Conservation (phyloP, 1,140 invertebrate species). For the Metaphire vulgaris region DNA sequence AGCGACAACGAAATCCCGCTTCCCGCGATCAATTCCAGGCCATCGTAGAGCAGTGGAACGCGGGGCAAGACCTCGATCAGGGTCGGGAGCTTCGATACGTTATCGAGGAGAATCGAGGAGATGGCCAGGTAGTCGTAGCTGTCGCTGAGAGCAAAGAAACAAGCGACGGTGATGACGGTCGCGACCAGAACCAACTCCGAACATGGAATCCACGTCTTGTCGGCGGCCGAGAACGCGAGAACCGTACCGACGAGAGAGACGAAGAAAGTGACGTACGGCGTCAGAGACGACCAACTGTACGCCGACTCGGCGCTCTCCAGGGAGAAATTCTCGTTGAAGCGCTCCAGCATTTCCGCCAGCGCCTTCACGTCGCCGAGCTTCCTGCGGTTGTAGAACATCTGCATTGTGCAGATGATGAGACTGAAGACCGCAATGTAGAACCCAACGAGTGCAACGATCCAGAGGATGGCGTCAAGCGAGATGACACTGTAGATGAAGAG, state of each 20-base stretch:
- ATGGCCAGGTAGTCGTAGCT: slow-evolving; percentile 26
- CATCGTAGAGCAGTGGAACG: slow-evolving; percentile 20
- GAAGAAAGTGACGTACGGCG: slow-evolving; percentile 25
- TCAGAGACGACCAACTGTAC: slow-evolving; percentile 24
- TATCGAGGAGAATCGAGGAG: slow-evolving; percentile 13
- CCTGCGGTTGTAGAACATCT: slow-evolving; percentile 54
- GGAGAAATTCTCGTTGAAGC: slow-evolving; percentile 21
- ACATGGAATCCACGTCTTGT: slow-evolving; percentile 26
- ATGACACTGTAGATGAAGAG: slow-evolving; percentile 61
- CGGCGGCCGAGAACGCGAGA: slow-evolving; percentile 23
- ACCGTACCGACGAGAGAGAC: slow-evolving; percentile 11
- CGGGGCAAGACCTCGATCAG: slow-evolving; percentile 16
- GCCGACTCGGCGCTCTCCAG: slow-evolving; percentile 25
- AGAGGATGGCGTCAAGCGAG: slow-evolving; percentile 59
- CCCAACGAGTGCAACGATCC: slow-evolving; percentile 60
- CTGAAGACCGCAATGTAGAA: slow-evolving; percentile 64
- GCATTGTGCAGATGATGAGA: slow-evolving; percentile 68
- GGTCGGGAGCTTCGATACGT: slow-evolving; percentile 12
- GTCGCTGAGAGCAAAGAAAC: slow-evolving; percentile 26
- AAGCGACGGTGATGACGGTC: slow-evolving; percentile 19
- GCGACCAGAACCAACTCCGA: slow-evolving; percentile 16
- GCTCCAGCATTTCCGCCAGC: slow-evolving; percentile 24
- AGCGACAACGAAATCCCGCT: slow-evolving; percentile 18
- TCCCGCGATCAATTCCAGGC: slow-evolving; percentile 10
- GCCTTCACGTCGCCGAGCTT: slow-evolving; percentile 19